Percentiles rank a stretch among this genome's conserved stretches.
Conservation (phyloP, 2,113 vertebrate species). For the Podiceps cristatus region DNA sequence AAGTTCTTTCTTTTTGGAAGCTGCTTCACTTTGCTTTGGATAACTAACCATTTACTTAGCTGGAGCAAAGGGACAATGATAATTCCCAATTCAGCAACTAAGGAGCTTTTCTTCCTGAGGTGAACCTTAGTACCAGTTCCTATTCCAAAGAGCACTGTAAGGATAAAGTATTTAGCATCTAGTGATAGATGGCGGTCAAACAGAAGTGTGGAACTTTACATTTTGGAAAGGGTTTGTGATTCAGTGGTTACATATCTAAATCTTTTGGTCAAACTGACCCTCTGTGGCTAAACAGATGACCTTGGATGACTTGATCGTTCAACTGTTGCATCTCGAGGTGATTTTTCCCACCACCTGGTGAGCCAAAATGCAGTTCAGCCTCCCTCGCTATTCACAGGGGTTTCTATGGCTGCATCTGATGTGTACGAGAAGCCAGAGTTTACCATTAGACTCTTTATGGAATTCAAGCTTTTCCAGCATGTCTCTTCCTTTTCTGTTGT, state of each 20-base stretch:
- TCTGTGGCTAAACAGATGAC: background rate
- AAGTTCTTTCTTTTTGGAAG: background rate
- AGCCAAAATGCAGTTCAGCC: background rate
- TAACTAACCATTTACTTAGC: background rate
- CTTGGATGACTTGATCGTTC: background rate
- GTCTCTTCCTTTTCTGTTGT: background rate
- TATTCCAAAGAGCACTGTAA: background rate
- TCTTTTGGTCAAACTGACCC: background rate
- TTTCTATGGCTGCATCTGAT: background rate
- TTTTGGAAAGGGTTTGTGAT: background rate
- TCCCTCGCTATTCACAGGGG: background rate
- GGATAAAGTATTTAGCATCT: background rate
- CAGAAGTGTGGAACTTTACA: background rate
- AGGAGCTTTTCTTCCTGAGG: background rate
- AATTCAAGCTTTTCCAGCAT: background rate
- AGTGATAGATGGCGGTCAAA: background rate
- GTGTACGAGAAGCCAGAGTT: background rate
- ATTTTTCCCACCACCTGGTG: background rate
- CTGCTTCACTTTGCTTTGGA: background rate
- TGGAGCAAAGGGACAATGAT: background rate
- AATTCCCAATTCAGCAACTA: background rate
- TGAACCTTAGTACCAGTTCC: background rate
- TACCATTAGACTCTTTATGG: background rate
- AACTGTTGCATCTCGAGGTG: background rate
- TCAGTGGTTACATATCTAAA: fast-evolving